These are phyloP conservation scores for Mormyrus proboscirostris DNA, from an alignment of 2,797 vertebrate species.

Conservation along the genomic window DNA sequence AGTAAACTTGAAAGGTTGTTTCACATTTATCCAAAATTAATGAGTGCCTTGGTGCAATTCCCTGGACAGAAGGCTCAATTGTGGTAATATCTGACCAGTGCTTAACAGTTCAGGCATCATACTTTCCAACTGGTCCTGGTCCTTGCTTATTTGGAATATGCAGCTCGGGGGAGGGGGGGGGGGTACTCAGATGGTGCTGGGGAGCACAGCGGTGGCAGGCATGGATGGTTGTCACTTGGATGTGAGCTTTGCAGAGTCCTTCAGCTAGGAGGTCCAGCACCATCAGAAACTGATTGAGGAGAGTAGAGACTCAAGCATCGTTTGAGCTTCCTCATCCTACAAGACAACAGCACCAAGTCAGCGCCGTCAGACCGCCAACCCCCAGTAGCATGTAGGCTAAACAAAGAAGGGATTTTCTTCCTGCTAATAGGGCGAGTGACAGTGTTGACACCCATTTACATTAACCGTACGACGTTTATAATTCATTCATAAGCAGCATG, in stretches of 20 bases:
- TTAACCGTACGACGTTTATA: not conserved
- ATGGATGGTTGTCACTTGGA: not conserved
- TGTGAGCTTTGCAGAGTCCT: not conserved
- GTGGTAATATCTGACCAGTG: not conserved
- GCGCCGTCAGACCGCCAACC: not conserved
- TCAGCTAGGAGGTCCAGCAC: not conserved
- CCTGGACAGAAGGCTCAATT: not conserved
- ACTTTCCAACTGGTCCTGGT: not conserved
- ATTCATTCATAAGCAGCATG: not conserved
- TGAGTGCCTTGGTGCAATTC: not conserved
- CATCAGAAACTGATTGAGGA: constrained; percentile 48
- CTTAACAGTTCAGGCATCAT: not conserved
- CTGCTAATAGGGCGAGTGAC: not conserved
- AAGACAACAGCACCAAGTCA: constrained; percentile 14
- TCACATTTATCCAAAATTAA: not conserved
- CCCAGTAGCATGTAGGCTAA: not conserved
- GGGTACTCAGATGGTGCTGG: not conserved
- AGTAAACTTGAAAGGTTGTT: not conserved
- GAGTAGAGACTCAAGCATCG: constrained; percentile 60
- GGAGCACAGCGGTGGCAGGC: not conserved
- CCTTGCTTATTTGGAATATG: not conserved
- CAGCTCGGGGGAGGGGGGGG: not conserved
- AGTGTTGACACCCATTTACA: not conserved
- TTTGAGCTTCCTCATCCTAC: constrained; percentile 68
- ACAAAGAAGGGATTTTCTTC: not conserved